Evolutionary conservation across 2,113 vertebrate species (phyloP).

Genomic region (Colinus virginianus): DNA sequence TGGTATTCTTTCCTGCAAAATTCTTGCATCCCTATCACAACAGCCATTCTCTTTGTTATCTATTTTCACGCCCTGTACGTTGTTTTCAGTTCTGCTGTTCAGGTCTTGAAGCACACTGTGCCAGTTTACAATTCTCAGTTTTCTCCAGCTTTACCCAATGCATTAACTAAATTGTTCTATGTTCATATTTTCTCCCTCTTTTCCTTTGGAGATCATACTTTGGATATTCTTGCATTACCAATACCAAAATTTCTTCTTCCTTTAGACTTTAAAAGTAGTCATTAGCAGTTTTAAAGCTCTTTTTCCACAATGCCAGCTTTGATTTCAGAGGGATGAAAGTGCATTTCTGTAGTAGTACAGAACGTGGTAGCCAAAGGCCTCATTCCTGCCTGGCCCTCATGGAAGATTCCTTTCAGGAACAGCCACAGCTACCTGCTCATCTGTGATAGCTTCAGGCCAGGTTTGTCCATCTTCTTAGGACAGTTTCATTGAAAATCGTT

Average conservation of each 20-base stretch:
- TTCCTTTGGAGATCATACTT: not conserved
- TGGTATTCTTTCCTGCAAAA: not conserved
- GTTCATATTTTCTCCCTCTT: not conserved
- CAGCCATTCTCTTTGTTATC: not conserved
- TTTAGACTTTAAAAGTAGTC: not conserved
- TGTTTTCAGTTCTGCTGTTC: not conserved
- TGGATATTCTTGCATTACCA: not conserved
- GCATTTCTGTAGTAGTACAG: not conserved
- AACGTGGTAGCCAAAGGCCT: not conserved
- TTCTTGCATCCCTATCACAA: not conserved
- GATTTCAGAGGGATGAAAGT: not conserved
- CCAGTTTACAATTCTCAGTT: not conserved
- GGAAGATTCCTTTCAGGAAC: not conserved
- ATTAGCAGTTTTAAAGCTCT: not conserved
- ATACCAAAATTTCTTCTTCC: not conserved
- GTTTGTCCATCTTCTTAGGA: not conserved
- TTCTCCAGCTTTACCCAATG: not conserved
- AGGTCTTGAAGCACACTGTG: not conserved
- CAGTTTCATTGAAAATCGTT: not conserved
- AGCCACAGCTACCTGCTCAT: not conserved
- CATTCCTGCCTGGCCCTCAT: not conserved
- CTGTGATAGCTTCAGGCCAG: not conserved
- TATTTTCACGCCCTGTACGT: not conserved
- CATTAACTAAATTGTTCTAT: not conserved
- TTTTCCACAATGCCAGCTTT: not conserved